Base-by-base conservation (phyloP, 2,113 vertebrate genomes). In the Prochilodus magdalenae region DNA sequence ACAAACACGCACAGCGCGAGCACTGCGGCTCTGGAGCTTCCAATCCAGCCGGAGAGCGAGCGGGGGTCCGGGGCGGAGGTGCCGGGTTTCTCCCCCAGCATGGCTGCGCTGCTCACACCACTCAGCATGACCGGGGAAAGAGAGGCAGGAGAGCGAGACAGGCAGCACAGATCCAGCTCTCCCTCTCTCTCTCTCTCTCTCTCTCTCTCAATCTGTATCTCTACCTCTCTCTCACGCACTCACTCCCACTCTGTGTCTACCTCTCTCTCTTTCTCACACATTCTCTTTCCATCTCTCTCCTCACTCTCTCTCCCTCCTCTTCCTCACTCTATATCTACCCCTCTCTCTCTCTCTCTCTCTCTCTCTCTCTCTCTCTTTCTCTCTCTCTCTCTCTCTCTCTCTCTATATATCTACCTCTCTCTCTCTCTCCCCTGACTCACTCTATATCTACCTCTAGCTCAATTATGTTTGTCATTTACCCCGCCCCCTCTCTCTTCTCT, bases 31-130 rank as follows among this genome's bases (percentile, higher is more conserved):
- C 90, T 91, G 77, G 90, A 90, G 0, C 89, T 88, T 0, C 86
- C 89, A 57, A 91, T 89, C 91, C 87, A 93, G 90, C 7, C 60
- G 92, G 66, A n/a, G 89, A 88, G 1, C 88, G 88, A 88, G 91
- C 78, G 27, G 92, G 91, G 65, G 88, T 88, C 49, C 87, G 83
- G 36, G 91, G 90, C 83, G 82, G 71, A 1, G 84, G 79, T 40
- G 88, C 88, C 40, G 82, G 65, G 83, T 16, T 75, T 73, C 86
- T 79, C 80, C 89, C 20, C 53, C 53, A 55, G 20, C 53, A 55
- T 55, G n/a, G 83, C 60, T 40, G 84, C 66, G 51, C 79, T 49
- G 81, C 20, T 14, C 83, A 90, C 90, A 51, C 27, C 69, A 10
- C 6, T 77, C 1, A 49, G n/a, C 6, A 16, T 49, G 18, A 24